phyloP scores from a whole-genome alignment of 2,113 vertebrate genomes.

The Diglossa brunneiventris region DNA sequence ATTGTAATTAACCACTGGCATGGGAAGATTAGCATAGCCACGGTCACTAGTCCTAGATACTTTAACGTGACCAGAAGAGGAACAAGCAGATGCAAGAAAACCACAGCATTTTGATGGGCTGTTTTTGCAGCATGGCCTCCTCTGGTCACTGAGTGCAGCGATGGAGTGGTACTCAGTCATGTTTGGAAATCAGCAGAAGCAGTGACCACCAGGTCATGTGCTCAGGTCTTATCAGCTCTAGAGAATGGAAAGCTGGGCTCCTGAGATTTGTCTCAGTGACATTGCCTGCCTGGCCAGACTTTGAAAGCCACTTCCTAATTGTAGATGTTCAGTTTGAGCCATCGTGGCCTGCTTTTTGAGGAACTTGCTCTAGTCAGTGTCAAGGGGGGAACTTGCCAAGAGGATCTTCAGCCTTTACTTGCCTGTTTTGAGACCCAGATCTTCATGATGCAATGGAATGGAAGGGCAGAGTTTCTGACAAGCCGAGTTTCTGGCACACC shows the following conservation, averaged over 20 bases:
- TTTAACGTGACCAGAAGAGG: neutral
- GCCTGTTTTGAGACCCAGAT: neutral
- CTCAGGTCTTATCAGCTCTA: neutral
- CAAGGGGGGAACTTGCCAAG: neutral
- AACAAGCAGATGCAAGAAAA: neutral
- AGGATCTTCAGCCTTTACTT: neutral
- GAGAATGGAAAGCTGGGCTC: neutral
- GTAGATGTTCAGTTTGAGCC: neutral
- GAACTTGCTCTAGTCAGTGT: neutral
- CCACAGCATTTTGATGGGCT: neutral
- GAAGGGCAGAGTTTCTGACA: neutral
- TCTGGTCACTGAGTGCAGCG: fast-evolving
- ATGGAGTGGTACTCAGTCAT: neutral
- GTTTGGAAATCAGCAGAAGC: neutral
- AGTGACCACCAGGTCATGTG: fast-evolving
- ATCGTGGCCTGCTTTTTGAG: neutral
- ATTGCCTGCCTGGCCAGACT: neutral
- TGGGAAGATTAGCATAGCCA: neutral
- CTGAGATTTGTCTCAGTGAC: neutral
- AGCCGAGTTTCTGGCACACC: fast-evolving
- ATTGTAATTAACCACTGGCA: neutral
- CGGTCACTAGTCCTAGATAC: neutral
- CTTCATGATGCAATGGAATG: neutral
- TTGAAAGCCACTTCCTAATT: neutral
- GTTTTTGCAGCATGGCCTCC: neutral